phyloP scores from a whole-genome alignment of 1,140 invertebrate genomes.

The Euwallacea similis region DNA sequence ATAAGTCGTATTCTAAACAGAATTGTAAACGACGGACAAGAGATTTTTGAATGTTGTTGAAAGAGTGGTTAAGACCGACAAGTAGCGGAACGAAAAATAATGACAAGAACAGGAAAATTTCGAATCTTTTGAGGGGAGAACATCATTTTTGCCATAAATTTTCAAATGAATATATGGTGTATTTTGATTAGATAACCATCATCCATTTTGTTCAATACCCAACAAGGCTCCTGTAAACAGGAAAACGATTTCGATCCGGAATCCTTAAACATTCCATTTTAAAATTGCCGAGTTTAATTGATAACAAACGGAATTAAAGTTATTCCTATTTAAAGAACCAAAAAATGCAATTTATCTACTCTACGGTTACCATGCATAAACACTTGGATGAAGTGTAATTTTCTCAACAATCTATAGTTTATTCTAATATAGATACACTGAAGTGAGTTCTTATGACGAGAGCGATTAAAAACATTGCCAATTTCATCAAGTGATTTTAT shows the following conservation, averaged over 20 bases:
- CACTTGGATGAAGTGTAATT: too few relatives aligned
- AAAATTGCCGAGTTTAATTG: too few relatives aligned
- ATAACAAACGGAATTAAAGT: too few relatives aligned
- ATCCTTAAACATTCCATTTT: too few relatives aligned
- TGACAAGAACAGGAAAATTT: background rate
- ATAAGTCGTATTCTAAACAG: slow-evolving; percentile 56
- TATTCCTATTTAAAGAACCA: too few relatives aligned
- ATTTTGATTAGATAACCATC: too few relatives aligned
- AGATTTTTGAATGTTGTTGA: background rate
- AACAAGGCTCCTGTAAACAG: too few relatives aligned
- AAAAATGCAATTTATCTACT: too few relatives aligned
- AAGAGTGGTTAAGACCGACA: background rate
- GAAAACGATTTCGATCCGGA: too few relatives aligned
- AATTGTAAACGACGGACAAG: too few relatives aligned
- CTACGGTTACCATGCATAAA: too few relatives aligned
- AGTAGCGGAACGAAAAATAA: background rate
- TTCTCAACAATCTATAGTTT: background rate
- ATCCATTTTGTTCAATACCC: too few relatives aligned
- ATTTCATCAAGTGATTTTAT: background rate
- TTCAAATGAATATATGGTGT: background rate
- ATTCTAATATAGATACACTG: background rate
- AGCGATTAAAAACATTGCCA: background rate
- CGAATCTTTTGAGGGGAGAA: background rate
- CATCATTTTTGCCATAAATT: background rate
- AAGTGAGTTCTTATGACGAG: background rate